Evolutionary conservation across 2,113 vertebrate species (phyloP), one percentile per base, ranked within the genome.

Genomic region (Odontesthes bonariensis): DNA sequence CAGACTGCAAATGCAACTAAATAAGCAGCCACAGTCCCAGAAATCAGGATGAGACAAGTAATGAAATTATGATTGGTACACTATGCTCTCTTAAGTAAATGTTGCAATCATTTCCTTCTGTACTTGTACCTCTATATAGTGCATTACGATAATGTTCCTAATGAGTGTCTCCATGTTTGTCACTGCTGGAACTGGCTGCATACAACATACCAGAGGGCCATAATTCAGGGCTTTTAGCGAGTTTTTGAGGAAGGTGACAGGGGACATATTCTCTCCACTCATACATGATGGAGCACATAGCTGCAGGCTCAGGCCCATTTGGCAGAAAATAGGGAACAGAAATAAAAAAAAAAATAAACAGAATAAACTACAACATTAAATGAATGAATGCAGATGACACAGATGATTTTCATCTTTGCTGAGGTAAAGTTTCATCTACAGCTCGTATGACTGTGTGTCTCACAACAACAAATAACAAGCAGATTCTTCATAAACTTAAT

Each of bases 161-260:
- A 65, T n/a, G 17, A 77, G 78, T 71, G 77, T 63, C 42, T 77
- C 63, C 71, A 54, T 77, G 52, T 72, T 72, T 80, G 71, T 51
- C 52, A n/a, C 69, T 70, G 63, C 76, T 58, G 51, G 38, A 56
- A 46, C 11, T 58, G 58, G 55, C 67, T 82, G 42, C 71, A 38
- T 70, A 53, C 57, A 75, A 63, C 44, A 55, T 46, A 54, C 72
- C 31, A 33, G 32, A 85, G 75, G 72, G 73, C 32, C 40, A 76
- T 82, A 82, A 83, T 80, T 77, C 63, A 75, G 49, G 32, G 80
- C 82, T 75, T 88, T 88, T 63, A 81, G 73, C 44, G 9, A 84
- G 70, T 54, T 67, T 79, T 22, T 90, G 83, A 72, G 68, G 79
- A 88, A 86, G 73, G 85, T 85, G 84, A 77, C 66, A 68, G 55